A percentile compares a stretch with the other conserved stretches of the same genome.
Conservation (phyloP, 2,113 vertebrate genomes). For the Oreocharis arfaki region DNA sequence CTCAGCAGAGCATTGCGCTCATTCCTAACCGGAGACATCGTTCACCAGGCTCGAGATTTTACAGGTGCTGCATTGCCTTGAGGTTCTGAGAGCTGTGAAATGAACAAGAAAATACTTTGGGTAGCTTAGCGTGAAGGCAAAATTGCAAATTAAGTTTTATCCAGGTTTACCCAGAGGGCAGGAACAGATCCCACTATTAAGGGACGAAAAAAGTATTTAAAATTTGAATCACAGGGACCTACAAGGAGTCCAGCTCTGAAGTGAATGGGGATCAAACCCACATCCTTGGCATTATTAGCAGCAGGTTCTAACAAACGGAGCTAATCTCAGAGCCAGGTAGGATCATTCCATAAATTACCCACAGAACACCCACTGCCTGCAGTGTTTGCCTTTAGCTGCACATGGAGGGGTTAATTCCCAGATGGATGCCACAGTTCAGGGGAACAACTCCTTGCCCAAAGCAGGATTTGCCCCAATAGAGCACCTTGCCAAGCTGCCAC, state of each 20-base stretch:
- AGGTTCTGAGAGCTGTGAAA: background rate
- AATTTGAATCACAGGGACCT: background rate
- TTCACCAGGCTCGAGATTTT: background rate
- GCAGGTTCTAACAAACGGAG: background rate
- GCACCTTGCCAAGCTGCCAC: background rate
- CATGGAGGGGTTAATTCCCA: rapidly evolving
- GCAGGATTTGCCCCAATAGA: background rate
- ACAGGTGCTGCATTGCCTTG: background rate
- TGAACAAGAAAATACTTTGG: background rate
- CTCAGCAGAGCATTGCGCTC: background rate
- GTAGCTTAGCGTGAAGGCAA: background rate
- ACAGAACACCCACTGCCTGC: background rate
- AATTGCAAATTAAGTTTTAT: background rate
- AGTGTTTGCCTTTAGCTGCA: background rate
- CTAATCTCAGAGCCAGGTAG: background rate
- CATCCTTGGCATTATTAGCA: background rate
- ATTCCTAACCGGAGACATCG: background rate
- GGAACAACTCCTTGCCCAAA: background rate
- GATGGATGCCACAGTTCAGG: background rate
- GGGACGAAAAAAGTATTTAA: background rate
- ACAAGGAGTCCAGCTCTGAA: background rate
- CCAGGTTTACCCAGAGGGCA: background rate
- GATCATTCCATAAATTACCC: background rate
- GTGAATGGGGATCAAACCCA: background rate
- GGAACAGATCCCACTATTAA: background rate